Percentiles rank a stretch among this genome's conserved stretches.
phyloP scores from a whole-genome alignment of 1,140 invertebrate genomes.

The Hyphantria cunea region DNA sequence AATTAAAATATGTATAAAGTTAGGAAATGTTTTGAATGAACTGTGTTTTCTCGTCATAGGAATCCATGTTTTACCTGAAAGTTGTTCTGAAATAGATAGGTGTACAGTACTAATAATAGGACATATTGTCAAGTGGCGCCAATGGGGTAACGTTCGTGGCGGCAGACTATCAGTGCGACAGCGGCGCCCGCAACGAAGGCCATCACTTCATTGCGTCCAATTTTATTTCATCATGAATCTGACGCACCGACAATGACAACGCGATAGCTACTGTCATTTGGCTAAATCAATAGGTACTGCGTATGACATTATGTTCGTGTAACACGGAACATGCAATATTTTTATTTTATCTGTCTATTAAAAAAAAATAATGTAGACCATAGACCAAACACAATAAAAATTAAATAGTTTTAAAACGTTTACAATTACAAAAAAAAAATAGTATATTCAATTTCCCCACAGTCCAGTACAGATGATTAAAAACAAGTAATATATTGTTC shows the following conservation, averaged over 20 bases:
- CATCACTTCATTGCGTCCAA: slow-evolving; percentile 43
- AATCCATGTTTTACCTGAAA: slow-evolving; percentile 1
- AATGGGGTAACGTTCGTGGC: slow-evolving; percentile 20
- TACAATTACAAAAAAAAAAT: too few species aligned
- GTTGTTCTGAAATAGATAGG: too few species aligned
- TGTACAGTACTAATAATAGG: slow-evolving; percentile 9
- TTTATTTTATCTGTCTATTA: too few species aligned
- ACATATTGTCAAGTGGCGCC: slow-evolving; percentile 36
- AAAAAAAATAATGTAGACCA: too few species aligned
- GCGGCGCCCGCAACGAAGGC: slow-evolving; percentile 44
- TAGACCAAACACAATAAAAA: too few species aligned
- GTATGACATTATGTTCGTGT: not conserved
- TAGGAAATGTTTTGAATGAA: too few species aligned
- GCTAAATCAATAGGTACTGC: slow-evolving; percentile 9
- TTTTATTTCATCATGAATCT: slow-evolving; percentile 30
- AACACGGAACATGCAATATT: not conserved
- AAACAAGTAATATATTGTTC: too few species aligned
- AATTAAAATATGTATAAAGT: too few species aligned
- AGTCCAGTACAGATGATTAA: too few species aligned
- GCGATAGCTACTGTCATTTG: slow-evolving; percentile 20
- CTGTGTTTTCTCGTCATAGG: too few species aligned
- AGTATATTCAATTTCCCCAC: too few species aligned
- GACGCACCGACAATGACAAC: slow-evolving; percentile 27
- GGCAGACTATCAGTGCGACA: slow-evolving; percentile 15
- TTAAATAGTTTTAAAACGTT: too few species aligned